phyloP scores from a whole-genome alignment of 1,140 invertebrate genomes.

The Pectinophora gossypiella region DNA sequence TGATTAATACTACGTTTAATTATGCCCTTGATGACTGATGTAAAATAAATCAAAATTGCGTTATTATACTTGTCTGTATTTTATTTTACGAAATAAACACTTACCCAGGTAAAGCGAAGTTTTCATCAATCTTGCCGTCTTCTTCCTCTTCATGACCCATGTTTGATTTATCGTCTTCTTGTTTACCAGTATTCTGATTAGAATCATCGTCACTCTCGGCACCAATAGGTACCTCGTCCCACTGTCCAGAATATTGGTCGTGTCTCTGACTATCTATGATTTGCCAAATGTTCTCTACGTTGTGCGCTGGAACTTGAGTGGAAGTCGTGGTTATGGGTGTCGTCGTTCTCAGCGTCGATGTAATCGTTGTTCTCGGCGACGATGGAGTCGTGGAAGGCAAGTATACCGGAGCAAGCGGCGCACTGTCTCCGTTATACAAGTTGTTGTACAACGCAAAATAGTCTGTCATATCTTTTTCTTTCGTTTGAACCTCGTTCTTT shows the following conservation, averaged over 20 bases:
- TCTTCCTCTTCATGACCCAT: constrained; percentile 11
- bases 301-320: constrained; percentile 18
- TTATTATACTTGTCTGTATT: too few species aligned
- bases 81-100: constrained; percentile 8
- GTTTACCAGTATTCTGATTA: too few species aligned
- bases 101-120: constrained; percentile 66
- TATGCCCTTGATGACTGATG: too few species aligned
- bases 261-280: constrained; percentile 62
- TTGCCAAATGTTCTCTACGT: constrained; percentile 64
- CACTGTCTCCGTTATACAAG: constrained; percentile 29
- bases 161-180: constrained; percentile 8
- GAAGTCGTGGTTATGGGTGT: constrained; percentile 24
- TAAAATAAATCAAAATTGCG: background rate
- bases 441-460: constrained; percentile 46
- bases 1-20: background rate
- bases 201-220: constrained; percentile 13
- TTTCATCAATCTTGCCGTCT: constrained; percentile 32
- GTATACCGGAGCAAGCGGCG: constrained; percentile 31
- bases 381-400: constrained; percentile 24
- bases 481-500: constrained; percentile 12
- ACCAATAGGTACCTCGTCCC: constrained; percentile 45
- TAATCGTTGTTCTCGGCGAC: background rate
- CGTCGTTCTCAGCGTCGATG: constrained; percentile 15
- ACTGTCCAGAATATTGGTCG: constrained; percentile 38
- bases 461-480: constrained; percentile 25